Evolutionary conservation across 1,140 invertebrate species (phyloP).

Genomic region (Heliconius hermathena): DNA sequence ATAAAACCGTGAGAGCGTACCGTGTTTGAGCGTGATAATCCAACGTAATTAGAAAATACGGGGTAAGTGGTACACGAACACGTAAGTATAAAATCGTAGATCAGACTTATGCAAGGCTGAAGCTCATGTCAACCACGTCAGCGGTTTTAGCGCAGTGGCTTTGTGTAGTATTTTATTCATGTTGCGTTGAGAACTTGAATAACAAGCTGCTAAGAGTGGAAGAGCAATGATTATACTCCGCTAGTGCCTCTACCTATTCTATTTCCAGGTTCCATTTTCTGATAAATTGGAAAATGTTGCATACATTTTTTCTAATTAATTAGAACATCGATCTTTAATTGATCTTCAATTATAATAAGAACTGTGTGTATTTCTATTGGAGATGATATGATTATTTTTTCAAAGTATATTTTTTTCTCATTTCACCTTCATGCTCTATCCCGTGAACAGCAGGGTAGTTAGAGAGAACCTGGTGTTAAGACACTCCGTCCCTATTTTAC

Average conservation of each 20-base stretch:
- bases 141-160: conserved; percentile 40
- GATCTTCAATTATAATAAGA: too few species aligned
- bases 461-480: too few species aligned
- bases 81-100: conserved; percentile 26
- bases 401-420: too few species aligned
- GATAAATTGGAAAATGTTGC: conserved; percentile 8
- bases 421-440: too few species aligned
- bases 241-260: conserved; percentile 27
- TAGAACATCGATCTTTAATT: too few species aligned
- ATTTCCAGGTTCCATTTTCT: conserved; percentile 30
- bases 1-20: background rate
- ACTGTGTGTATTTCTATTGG: too few species aligned
- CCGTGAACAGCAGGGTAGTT: too few species aligned
- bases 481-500: too few species aligned
- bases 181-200: conserved; percentile 36
- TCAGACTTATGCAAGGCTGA: conserved; percentile 29
- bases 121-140: conserved; percentile 38
- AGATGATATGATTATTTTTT: too few species aligned
- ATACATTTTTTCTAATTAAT: background rate
- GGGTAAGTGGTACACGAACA: conserved; percentile 22
- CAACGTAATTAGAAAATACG: conserved; percentile 32
- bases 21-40: conserved; percentile 3
- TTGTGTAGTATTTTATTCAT: conserved; percentile 45
- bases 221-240: conserved; percentile 39
- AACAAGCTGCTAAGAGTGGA: conserved; percentile 38